Evolutionary conservation across 2,888 invertebrate genomes (phyloP), one percentile per base, ranked within the genome.

Genomic region (Cistogaster globosa): DNA sequence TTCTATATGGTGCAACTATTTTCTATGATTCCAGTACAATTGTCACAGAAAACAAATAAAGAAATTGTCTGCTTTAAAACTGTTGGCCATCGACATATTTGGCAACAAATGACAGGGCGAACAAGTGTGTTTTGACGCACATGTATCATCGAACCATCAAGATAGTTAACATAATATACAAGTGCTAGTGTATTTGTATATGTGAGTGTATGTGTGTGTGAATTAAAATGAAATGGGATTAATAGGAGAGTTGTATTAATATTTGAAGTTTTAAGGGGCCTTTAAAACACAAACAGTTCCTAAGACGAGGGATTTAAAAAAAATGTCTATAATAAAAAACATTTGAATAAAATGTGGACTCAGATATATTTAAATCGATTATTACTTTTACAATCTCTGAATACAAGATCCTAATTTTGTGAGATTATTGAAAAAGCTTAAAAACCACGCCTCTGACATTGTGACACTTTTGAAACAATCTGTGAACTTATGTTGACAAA

Each of bases 71-170:
- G 42, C 57, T 67, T 45, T 36, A 18, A 76, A 76, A 68, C 75
- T 69, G 69, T 65, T 69, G 68, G 80, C 48, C 68, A 69, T 38
- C 55, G 63, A 57, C 80, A 53, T 80, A 81, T 81, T 84, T 81
- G 84, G 81, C 74, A 57, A 67, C 32, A 71, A 80, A 69, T 84
- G 80, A 81, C 76, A 76, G 84, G 60, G 84, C 76, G 67, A 76
- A 80, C 75, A 81, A 80, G 80, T 81, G 84, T 84, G 71, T 75
- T 69, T 80, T 84, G 81, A 76, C 80, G 80, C 80, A 84, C 81
- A 76, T 71, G 75, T 71, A 75, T 84, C 80, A 80, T 79, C 74
- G 62, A 77, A 51, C 80, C 75, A 74, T 74, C 81, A 63, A 12
- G 22, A 60, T 38, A 32, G 58, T 38, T 32, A 71, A 38, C 53